These are phyloP conservation scores for Aegithalos caudatus DNA, from an alignment of 2,113 vertebrate species.

Conservation along the genomic window DNA sequence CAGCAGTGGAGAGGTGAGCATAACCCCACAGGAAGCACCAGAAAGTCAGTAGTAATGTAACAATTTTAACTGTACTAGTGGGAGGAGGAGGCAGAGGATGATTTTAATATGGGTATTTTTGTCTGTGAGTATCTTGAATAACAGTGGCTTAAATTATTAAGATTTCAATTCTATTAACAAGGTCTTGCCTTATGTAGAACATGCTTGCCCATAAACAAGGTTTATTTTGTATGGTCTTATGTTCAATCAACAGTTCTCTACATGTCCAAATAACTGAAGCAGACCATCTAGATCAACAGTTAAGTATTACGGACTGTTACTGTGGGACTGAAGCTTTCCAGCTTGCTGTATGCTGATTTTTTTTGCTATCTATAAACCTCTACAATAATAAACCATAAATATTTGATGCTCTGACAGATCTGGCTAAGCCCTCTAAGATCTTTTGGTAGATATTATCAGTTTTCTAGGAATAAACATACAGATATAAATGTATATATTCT, in stretches of 20 bases:
- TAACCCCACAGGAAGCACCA: background rate
- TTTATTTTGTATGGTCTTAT: background rate
- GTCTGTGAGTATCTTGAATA: background rate
- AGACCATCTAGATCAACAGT: background rate
- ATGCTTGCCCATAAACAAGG: background rate
- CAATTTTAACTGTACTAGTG: background rate
- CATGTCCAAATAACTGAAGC: background rate
- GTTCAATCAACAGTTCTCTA: background rate
- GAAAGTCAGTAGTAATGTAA: background rate
- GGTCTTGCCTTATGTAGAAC: background rate
- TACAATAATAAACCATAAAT: background rate
- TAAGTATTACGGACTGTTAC: background rate
- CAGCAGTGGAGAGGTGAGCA: background rate
- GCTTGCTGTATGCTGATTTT: background rate
- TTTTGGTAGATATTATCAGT: background rate
- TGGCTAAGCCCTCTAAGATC: background rate
- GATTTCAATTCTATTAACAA: background rate
- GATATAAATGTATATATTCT: background rate
- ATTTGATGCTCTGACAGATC: background rate
- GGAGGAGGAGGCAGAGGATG: background rate
- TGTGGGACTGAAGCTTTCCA: background rate
- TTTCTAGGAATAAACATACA: background rate
- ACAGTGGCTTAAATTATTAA: background rate
- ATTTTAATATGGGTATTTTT: background rate
- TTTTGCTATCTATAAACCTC: background rate